Conservation (phyloP, 2,797 vertebrate species). For the Sternotherus odoratus region DNA sequence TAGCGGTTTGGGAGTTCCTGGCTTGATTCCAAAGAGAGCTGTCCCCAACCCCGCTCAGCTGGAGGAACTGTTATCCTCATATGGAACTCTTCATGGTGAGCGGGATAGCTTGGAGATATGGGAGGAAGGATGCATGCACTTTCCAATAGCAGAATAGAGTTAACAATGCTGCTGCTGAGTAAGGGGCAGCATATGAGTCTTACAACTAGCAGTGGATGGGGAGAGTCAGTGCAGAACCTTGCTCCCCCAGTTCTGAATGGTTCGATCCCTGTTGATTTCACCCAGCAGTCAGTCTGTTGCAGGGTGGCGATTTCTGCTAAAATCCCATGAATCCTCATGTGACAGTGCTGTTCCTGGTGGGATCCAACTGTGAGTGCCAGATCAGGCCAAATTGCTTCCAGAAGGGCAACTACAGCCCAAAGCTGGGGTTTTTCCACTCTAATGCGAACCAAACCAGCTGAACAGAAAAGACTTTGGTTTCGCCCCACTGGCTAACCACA, state of each 20-base stretch:
- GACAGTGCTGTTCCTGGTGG: too few relatives aligned
- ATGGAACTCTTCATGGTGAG: accelerated
- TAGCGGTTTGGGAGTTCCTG: accelerated
- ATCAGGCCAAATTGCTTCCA: too few relatives aligned
- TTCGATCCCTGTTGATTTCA: not conserved
- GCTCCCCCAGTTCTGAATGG: not conserved
- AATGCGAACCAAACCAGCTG: too few relatives aligned
- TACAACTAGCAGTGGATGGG: not conserved
- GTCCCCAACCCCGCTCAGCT: not conserved
- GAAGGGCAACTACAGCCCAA: too few relatives aligned
- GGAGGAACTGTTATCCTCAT: accelerated
- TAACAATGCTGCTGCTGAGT: not conserved
- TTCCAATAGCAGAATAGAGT: not conserved
- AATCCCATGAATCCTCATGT: not conserved
- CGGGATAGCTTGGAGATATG: not conserved
- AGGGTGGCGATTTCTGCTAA: accelerated
- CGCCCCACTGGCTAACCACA: too few relatives aligned
- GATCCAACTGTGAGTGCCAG: too few relatives aligned
- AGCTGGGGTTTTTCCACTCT: too few relatives aligned
- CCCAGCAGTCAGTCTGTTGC: not conserved
- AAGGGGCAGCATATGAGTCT: not conserved
- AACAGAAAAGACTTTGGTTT: too few relatives aligned
- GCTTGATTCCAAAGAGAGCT: accelerated
- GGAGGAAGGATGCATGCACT: not conserved
- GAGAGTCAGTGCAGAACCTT: not conserved